Evolutionary conservation across 2,797 vertebrate genomes (phyloP), one percentile per base, ranked within the genome.

Genomic region (Cossypha polioptera): DNA sequence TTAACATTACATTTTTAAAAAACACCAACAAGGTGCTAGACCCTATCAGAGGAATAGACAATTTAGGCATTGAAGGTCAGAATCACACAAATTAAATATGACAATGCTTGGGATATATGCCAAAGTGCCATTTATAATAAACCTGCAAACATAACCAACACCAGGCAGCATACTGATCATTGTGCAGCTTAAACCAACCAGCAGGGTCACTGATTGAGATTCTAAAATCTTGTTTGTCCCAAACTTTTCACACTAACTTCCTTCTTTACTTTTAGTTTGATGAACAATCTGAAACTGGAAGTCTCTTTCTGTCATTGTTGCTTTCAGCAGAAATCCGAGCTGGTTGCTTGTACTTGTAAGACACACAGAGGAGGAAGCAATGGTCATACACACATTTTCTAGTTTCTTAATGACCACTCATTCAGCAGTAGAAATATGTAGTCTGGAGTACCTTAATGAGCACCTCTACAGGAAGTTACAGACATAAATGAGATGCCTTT

Each of bases 11-110:
- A 4, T 21, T 53, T 62, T 61, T 24, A 1, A 59, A 81, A 75
- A 57, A 3, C 35, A 62, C 2, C 7, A 76, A 29, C 20, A 54
- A 55, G 4, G 4, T 5, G 8, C 80, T 42, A 86, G 29, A 74
- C 13, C 16, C 33, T 25, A 3, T 5, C 36, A 16, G 7, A 62
- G 7, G 13, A 66, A 45, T 0, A 55, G 7, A 7, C 1, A 1
- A 45, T 24, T 61, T 29, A 33, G 21, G 24, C 11, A 62, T 11
- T 35, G 14, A 67, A 51, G 28, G 11, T 48, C 11, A 5, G 33
- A 83, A 47, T 36, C 28, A 29, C 50, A 66, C 22, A 61, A 24
- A 73, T 16, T 6, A 29, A 76, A 78, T 61, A 7, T 24, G 11
- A 4, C 17, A 85, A 33, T 4, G 5, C 7, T 65, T 61, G n/a